Percentiles rank a stretch among this genome's conserved stretches.
Evolutionary conservation across 2,888 invertebrate genomes (phyloP).

Genomic region (Altica lythri): DNA sequence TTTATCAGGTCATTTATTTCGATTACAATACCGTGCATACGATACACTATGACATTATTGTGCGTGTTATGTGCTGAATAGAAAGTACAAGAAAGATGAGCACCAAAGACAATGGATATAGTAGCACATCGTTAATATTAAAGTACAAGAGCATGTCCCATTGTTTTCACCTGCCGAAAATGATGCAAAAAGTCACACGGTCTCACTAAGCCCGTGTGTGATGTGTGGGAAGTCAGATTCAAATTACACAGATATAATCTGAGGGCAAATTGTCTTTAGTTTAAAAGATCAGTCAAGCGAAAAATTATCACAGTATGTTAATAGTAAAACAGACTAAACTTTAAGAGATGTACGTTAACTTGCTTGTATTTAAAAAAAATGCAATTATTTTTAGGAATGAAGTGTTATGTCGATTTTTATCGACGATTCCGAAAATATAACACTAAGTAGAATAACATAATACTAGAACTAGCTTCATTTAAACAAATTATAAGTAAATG

Average conservation of each 20-base stretch:
- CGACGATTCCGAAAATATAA: no score
- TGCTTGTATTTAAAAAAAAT: no score
- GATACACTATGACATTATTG: slow-evolving; percentile 17
- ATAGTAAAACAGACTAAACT: no score
- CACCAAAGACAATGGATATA: slow-evolving; percentile 30
- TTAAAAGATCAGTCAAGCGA: slow-evolving; percentile 11
- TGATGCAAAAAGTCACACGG: slow-evolving; percentile 40
- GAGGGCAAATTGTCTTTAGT: slow-evolving; percentile 21
- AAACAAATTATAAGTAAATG: no score
- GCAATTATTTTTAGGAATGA: no score
- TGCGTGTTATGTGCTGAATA: slow-evolving; percentile 23
- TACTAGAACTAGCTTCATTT: no score
- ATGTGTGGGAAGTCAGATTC: slow-evolving; percentile 43
- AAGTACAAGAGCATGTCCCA: slow-evolving; percentile 27
- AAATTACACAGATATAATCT: slow-evolving; percentile 21
- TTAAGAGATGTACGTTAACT: no score
- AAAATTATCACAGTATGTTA: slow-evolving; percentile 8
- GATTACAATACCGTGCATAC: background rate
- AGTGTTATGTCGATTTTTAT: no score
- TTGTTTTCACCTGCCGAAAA: slow-evolving; percentile 40
- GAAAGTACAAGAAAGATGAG: slow-evolving; percentile 24
- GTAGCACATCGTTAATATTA: slow-evolving; percentile 33
- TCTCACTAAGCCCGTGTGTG: slow-evolving; percentile 33
- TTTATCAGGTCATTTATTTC: no score
- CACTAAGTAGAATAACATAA: no score